Base-by-base conservation (phyloP, 2,797 vertebrate species). In the Argyrosomus regius region DNA sequence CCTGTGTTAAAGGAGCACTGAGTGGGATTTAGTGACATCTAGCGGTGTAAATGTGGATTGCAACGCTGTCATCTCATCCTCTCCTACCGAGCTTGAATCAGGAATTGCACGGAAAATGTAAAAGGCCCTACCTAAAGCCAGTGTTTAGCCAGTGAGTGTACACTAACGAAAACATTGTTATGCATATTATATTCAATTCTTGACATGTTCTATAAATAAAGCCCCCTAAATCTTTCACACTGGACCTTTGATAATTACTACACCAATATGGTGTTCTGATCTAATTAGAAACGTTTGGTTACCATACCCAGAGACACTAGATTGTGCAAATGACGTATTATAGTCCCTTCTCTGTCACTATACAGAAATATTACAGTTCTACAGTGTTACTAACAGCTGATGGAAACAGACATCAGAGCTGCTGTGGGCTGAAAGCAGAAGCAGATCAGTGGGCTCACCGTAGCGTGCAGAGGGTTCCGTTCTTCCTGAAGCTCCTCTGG, bases 381-480 rank as follows among this genome's bases (percentile, higher is more conserved):
- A 10, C 18, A 12, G 46, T 13, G 48, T 53, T 50, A 45, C 52
- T 28, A 48, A 12, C 18, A n/a, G 3, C 4, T 22, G 5, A 39
- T 11, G 43, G 28, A 46, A 74, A 12, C 17, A 49, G 5, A 14
- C 18, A 22, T 54, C 9, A 20, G 35, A 61, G 39, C 46, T 53
- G 48, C 8, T 22, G 26, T 24, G 7, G 24, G 16, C 26, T 39
- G n/a, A 67, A 31, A 12, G 6, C 12, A 58, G 22, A 59, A 58
- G 59, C 18, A 41, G n/a, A 57, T 73, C 13, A 46, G 31, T 35
- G 57, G 28, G 48, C 80, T 87, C 80, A 90, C 87, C 82, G 49
- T 53, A 56, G 1, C 52, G 22, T 72, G 54, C 22, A 3, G 3
- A 12, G 16, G 43, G 11, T 3, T 18, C 24, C 1, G 12, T 61